Conservation (phyloP, 2,113 vertebrate species). For the Mesocricetus auratus region DNA sequence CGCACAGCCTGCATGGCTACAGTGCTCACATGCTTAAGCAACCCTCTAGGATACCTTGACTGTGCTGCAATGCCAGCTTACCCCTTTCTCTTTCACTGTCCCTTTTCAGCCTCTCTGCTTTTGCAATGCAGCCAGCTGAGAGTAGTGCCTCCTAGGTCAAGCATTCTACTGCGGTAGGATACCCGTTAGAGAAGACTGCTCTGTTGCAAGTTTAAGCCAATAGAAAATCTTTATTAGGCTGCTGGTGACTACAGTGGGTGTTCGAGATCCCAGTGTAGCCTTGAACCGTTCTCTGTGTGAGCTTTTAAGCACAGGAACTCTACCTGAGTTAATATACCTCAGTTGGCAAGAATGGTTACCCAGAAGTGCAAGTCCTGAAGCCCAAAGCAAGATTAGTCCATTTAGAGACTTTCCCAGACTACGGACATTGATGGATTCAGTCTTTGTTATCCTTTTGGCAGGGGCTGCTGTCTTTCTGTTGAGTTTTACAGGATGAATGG, state of each 20-base stretch:
- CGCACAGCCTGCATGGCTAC: neutral
- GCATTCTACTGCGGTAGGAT: neutral
- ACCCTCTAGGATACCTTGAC: neutral
- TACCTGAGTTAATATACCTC: neutral
- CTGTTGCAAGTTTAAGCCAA: neutral
- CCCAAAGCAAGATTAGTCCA: neutral
- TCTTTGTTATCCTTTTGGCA: neutral
- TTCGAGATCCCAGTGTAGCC: neutral
- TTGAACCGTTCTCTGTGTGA: neutral
- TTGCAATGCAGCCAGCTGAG: too few species aligned
- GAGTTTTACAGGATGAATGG: neutral
- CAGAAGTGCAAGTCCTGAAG: neutral
- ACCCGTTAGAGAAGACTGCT: neutral
- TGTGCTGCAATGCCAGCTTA: neutral
- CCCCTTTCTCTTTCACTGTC: neutral
- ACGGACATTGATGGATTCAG: neutral
- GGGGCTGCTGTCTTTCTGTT: neutral
- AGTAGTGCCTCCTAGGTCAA: neutral
- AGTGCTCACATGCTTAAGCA: constrained; percentile 21
- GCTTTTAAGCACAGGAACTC: neutral
- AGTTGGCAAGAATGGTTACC: neutral
- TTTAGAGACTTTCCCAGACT: neutral
- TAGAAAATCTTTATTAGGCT: neutral
- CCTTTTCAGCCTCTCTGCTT: neutral
- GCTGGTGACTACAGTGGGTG: neutral